A percentile compares a stretch with the other conserved stretches of the same genome.
Evolutionary conservation across 2,113 vertebrate species (phyloP).

Genomic region (Calyptomena viridis): DNA sequence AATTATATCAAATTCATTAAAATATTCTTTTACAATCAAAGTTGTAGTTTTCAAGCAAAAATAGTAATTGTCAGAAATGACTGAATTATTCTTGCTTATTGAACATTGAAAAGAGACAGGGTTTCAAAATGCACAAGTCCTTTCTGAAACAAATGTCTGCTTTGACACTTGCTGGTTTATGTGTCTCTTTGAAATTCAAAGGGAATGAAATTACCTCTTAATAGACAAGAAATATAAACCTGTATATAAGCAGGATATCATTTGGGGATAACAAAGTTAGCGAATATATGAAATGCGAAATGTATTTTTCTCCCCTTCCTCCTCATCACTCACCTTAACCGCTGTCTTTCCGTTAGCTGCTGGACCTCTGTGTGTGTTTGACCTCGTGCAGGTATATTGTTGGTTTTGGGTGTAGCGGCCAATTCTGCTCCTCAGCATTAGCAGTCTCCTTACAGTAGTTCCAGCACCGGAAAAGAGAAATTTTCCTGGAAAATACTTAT

Average conservation of each 20-base stretch:
- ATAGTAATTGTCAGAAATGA: background rate
- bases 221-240: background rate
- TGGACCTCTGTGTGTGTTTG: background rate
- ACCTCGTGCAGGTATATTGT: background rate
- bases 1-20: background rate
- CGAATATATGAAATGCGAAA: background rate
- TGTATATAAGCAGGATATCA: background rate
- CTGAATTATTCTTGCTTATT: background rate
- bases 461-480: background rate
- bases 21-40: background rate
- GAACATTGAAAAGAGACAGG: background rate
- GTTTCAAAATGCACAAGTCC: background rate
- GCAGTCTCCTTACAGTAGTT: background rate
- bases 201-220: background rate
- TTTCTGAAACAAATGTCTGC: background rate
- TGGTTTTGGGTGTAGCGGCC: background rate
- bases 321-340: background rate
- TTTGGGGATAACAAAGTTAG: background rate
- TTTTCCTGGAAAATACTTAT: background rate
- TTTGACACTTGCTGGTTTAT: background rate
- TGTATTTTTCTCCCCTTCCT: background rate
- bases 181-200: background rate
- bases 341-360: background rate
- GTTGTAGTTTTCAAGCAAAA: background rate
- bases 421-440: background rate